Evolutionary conservation across 2,797 vertebrate species (phyloP).

Genomic region (Clarias platycephalus): DNA sequence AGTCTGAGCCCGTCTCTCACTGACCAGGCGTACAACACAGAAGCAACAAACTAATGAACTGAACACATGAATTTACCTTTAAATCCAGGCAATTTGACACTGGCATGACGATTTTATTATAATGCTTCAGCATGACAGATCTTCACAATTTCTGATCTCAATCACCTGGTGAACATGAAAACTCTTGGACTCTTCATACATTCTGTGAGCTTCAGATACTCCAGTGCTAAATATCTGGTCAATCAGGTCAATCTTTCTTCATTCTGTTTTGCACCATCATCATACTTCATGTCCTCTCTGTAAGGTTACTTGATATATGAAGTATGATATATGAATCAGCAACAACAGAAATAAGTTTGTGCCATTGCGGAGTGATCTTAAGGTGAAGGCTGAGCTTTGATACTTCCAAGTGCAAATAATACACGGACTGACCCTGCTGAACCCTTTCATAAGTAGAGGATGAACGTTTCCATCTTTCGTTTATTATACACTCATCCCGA

Average conservation of each 20-base stretch:
- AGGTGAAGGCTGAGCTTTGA: constrained; percentile 23
- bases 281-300: neutral
- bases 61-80: neutral
- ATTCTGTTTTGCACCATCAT: constrained; percentile 9
- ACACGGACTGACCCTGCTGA: constrained; percentile 10
- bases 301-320: neutral
- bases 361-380: neutral
- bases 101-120: neutral
- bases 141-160: neutral
- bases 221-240: neutral
- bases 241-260: neutral
- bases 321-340: neutral
- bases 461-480: neutral
- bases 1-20: constrained; percentile 71
- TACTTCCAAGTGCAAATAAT: constrained; percentile 11
- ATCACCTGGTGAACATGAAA: neutral
- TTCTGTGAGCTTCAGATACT: neutral
- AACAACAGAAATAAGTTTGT: neutral
- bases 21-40: neutral
- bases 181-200: neutral
- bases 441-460: neutral
- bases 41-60: constrained; percentile 19
- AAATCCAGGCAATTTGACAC: neutral
- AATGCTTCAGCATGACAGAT: neutral
- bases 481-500: neutral